These are phyloP conservation scores for Galleria mellonella DNA, from an alignment of 1,140 invertebrate species.

Conservation along the genomic window DNA sequence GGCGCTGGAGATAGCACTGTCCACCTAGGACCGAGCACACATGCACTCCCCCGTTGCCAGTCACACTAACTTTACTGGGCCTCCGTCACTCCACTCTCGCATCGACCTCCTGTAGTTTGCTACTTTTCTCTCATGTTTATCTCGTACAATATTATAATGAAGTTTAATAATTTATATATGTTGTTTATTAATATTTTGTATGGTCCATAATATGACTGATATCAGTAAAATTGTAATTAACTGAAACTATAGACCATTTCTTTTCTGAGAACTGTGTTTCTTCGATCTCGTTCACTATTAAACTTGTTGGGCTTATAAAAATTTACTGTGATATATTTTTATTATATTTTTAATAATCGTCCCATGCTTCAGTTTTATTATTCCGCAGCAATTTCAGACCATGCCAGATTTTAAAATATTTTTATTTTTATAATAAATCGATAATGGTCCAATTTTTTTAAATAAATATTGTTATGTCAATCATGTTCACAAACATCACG, in stretches of 20 bases:
- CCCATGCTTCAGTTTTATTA: constrained; percentile 31
- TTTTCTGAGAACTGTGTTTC: constrained; percentile 32
- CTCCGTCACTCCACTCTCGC: neutral
- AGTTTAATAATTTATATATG: neutral
- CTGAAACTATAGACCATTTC: constrained; percentile 13
- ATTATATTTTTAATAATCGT: constrained; percentile 54
- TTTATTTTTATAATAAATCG: constrained; percentile 31
- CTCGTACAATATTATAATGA: neutral
- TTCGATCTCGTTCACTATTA: constrained; percentile 47
- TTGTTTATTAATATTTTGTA: constrained; percentile 5
- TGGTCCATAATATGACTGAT: constrained; percentile 19
- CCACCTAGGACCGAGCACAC: constrained; percentile 44
- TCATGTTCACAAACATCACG: too few relatives aligned
- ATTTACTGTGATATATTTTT: constrained; percentile 73
- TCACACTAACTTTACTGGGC: constrained; percentile 28
- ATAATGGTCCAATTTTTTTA: constrained; percentile 43
- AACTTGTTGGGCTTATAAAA: constrained; percentile 53
- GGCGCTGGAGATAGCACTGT: constrained; percentile 82
- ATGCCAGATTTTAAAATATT: constrained; percentile 39
- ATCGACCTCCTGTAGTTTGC: neutral
- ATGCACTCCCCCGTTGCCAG: constrained; percentile 29
- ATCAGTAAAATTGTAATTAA: constrained; percentile 17
- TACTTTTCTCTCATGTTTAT: neutral
- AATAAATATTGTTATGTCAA: too few relatives aligned
- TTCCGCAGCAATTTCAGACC: constrained; percentile 32